Evolutionary conservation across 2,113 vertebrate species (phyloP), one percentile per base, ranked within the genome.

Genomic region (Leptocoma aspasia): DNA sequence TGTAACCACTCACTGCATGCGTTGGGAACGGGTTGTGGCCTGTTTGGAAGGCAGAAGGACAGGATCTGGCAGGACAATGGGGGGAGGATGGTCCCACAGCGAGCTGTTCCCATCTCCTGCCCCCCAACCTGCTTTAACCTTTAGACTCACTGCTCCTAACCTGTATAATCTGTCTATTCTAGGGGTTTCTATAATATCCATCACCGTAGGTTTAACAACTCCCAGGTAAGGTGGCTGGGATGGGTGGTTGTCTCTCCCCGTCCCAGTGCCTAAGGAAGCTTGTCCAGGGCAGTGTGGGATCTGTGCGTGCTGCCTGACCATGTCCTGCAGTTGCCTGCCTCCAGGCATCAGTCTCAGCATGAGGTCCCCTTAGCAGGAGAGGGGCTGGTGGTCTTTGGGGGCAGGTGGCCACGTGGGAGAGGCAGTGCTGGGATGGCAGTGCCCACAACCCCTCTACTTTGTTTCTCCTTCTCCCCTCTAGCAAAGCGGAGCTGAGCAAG

Each of bases 121-220:
- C 50, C 52, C 50, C 13, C 31, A 8, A 6, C 30, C 73, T 86
- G 60, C 82, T 90, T 82, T 95, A 95, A 91, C 89, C 61, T 0
- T 69, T 95, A 95, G 94, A 95, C 94, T 86, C 84, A 91, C 75
- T 83, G 81, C 73, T 92, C 79, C 93, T 95, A 91, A 94, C 80
- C 82, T 95, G 79, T 94, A 88, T 94, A 70, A 96, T 96, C 87
- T 90, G 63, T 96, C 88, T 97, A 22, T 97, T 93, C 94, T 96
- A 96, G 92, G 95, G 89, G 9, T 78, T 95, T 97, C 82, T 95
- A 84, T 94, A 95, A 64, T 89, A 82, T 91, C 92, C 95, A 88
- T 70, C 94, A 96, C 92, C 82, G 37, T 96, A 97, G 90, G 88
- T 97, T 92, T 96, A 95, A 95, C 84, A 96, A 16, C 87, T 80